A percentile compares a stretch with the other conserved stretches of the same genome.
Conservation (phyloP, 2,113 vertebrate species). For the Cebidichthys violaceus region DNA sequence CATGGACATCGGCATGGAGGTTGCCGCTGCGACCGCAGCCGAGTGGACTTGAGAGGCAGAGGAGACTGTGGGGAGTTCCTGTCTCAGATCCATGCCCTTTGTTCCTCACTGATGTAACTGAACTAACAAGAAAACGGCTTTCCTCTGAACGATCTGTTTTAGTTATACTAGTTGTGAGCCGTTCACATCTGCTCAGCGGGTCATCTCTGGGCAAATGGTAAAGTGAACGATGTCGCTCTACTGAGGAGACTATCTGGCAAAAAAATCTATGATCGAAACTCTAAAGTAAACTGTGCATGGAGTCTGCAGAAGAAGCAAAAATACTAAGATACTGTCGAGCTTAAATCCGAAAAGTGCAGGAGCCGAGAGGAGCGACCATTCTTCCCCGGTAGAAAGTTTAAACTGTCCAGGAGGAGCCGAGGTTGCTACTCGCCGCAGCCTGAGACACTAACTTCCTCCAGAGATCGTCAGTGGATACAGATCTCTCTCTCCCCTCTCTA, state of each 20-base stretch:
- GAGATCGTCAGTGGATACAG: conserved; percentile 88
- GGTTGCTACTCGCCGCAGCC: conserved; percentile 77
- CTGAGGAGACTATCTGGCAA: neutral
- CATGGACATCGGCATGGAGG: conserved; percentile 92
- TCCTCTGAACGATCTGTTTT: neutral
- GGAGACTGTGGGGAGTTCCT: conserved; percentile 87
- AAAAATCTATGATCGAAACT: neutral
- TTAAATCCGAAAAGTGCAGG: conserved; percentile 53
- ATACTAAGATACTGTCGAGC: conserved; percentile 15
- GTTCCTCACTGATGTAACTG: neutral
- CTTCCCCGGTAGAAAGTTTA: conserved; percentile 45
- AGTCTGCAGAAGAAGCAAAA: neutral
- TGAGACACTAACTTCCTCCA: conserved; percentile 87
- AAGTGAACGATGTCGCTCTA: conserved; percentile 39
- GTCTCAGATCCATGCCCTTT: conserved; percentile 90
- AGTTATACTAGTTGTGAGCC: neutral
- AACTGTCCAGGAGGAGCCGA: conserved; percentile 74
- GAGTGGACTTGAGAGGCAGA: conserved; percentile 87
- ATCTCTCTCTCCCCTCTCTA: conserved; percentile 86
- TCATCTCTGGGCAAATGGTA: conserved; percentile 63
- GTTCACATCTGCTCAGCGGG: conserved; percentile 54
- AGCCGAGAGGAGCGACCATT: conserved; percentile 50
- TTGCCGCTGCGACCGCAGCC: conserved; percentile 73
- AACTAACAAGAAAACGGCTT: neutral
- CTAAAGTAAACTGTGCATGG: conserved; percentile 22